Evolutionary conservation across 2,113 vertebrate species (phyloP).

Genomic region (Eulacestoma nigropectus): DNA sequence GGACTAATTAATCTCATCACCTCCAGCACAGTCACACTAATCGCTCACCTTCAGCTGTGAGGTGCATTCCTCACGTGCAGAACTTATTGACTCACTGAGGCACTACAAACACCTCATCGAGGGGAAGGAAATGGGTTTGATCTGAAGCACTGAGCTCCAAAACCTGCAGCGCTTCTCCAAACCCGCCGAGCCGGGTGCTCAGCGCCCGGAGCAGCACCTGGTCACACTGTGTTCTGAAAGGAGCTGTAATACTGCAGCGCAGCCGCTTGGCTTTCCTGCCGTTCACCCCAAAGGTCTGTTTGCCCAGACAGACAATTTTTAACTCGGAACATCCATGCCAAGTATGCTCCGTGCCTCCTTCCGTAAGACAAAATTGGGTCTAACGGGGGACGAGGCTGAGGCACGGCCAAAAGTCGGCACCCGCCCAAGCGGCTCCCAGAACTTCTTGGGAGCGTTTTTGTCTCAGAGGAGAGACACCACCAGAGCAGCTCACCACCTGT

Average conservation of each 20-base stretch:
- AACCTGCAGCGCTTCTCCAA: rapidly evolving
- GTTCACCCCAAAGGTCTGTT: background rate
- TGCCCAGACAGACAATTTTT: background rate
- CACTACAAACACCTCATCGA: background rate
- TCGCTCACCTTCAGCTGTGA: background rate
- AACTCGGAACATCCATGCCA: background rate
- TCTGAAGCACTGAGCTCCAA: background rate
- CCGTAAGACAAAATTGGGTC: background rate
- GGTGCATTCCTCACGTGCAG: background rate
- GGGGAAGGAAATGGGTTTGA: background rate
- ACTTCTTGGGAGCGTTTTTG: background rate
- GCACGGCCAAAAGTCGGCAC: background rate
- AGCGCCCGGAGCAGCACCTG: background rate
- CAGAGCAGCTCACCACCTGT: background rate
- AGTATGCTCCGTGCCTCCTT: background rate
- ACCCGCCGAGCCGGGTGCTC: rapidly evolving
- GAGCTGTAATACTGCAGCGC: rapidly evolving
- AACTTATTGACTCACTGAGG: background rate
- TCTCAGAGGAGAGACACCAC: rapidly evolving
- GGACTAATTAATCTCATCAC: background rate
- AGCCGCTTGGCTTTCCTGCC: background rate
- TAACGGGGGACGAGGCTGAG: background rate
- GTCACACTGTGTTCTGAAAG: background rate
- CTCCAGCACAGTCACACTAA: background rate
- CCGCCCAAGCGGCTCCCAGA: background rate